Evolutionary conservation across 2,797 vertebrate species (phyloP), one percentile per base, ranked within the genome.

Genomic region (Sus cebifrons): DNA sequence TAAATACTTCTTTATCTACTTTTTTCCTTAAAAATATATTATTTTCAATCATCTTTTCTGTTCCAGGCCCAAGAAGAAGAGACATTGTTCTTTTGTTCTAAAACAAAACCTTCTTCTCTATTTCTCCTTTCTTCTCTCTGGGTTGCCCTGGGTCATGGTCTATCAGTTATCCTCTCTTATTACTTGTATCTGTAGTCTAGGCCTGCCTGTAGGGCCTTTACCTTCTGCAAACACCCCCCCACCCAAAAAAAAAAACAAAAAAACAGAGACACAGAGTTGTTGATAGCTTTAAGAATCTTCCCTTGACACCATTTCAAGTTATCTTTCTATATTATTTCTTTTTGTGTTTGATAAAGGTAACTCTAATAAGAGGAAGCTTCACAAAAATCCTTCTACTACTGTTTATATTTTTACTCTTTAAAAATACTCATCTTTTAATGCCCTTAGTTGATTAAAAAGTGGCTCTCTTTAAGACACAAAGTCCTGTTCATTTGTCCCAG

Each of bases 271-370:
- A 21, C 79, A 9, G 74, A n/a, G 17, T 15, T 44, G 1, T 74
- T 49, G 40, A n/a, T 56, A 68, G 21, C 20, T 71, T 89, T 52
- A 44, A 75, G 44, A 71, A 15, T 77, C 64, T 49, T 75, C n/a
- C 44, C 13, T 75, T 78, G 64, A 60, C 5, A 17, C 25, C 29
- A n/a, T 91, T 81, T 56, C 17, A 81, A 85, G 54, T 0, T 78
- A 14, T 36, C 52, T 49, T 88, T 88, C 67, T 78, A 13, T 44
- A 40, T 73, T 93, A 87, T 21, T 64, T 75, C 25, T 60, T 91
- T 32, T 17, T 74, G 13, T 75, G 65, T 83, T 68, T 91, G 29
- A 84, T 52, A 88, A 84, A 78, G 44, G 18, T 16, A 73, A 10
- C 71, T 21, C 20, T 78, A 83, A 21, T 32, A 84, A 93, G n/a